Evolutionary conservation across 2,797 vertebrate species (phyloP), one percentile per base, ranked within the genome.

Genomic region (Steatocranus sp.): DNA sequence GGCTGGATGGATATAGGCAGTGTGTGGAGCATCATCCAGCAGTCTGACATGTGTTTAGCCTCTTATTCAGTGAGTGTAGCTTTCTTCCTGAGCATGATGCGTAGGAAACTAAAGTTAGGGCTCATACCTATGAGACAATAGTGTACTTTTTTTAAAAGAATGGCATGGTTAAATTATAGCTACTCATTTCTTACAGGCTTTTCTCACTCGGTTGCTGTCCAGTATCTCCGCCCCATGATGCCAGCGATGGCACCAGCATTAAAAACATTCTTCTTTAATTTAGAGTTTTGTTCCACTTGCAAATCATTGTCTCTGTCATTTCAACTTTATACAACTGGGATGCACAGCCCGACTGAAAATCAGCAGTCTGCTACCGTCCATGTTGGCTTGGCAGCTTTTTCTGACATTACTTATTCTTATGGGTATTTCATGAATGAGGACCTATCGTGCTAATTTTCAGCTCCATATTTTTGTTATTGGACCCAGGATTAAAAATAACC

Each of bases 1-100:
- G 36, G 53, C 86, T 88, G 91, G 93, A 96, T 94, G 92, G 87
- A 96, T 96, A 88, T 56, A 83, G 90, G 91, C 85, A 83, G 92
- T 23, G 81, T 94, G 94, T 83, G 83, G 84, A 93, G 89, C 86
- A 77, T 95, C 95, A 94, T 43, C 85, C 87, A 79, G 73, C 75
- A 56, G 80, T 43, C 91, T 93, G 95, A 93, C 93, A 78, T 84
- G 85, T 94, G 93, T 95, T 95, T 95, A 86, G 82, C 63, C 63
- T 85, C 81, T 86, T 81, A 76, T 80, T 78, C 38, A 78, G 25
- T 20, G 10, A 66, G 77, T 54, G 80, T 6, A 32, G 75, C 54
- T 84, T 79, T 83, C 34, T 17, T 58, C 78, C 79, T 79, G 32
- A 87, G 80, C 30, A 11, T 61, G 68, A 63, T 20, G 78, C 3